These are phyloP conservation scores for Cuniculus paca DNA, from an alignment of 2,797 vertebrate species.

Conservation along the genomic window DNA sequence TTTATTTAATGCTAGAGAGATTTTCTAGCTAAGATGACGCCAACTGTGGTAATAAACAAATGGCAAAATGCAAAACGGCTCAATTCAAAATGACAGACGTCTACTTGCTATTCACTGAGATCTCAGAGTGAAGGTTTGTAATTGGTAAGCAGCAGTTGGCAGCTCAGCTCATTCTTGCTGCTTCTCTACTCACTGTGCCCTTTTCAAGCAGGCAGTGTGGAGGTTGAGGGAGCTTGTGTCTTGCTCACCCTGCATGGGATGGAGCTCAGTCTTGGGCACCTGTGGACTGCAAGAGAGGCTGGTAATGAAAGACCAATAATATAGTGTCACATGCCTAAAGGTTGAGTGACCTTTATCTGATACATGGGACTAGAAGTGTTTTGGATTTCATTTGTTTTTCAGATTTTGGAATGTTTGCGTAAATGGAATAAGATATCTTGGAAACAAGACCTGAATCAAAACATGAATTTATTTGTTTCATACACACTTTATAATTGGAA, in stretches of 20 bases:
- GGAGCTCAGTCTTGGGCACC: background rate
- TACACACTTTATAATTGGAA: background rate
- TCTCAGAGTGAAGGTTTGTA: background rate
- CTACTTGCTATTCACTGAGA: background rate
- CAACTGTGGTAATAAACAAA: constrained; percentile 56
- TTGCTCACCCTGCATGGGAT: background rate
- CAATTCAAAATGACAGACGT: background rate
- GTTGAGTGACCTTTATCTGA: background rate
- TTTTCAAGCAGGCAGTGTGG: background rate
- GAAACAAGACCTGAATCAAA: background rate
- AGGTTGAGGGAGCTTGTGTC: background rate
- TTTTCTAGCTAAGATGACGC: constrained; percentile 27
- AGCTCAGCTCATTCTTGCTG: background rate
- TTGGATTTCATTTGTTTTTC: background rate
- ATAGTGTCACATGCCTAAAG: background rate
- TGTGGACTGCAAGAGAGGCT: background rate
- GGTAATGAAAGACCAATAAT: background rate
- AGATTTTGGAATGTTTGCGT: background rate
- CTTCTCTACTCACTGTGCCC: background rate
- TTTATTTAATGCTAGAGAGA: constrained; percentile 63
- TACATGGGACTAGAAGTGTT: background rate
- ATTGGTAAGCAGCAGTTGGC: background rate
- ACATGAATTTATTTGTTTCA: background rate
- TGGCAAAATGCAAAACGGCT: constrained; percentile 51
- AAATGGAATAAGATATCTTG: background rate